Evolutionary conservation across 2,888 invertebrate genomes (phyloP).

Genomic region (Eupelmus urozonus): DNA sequence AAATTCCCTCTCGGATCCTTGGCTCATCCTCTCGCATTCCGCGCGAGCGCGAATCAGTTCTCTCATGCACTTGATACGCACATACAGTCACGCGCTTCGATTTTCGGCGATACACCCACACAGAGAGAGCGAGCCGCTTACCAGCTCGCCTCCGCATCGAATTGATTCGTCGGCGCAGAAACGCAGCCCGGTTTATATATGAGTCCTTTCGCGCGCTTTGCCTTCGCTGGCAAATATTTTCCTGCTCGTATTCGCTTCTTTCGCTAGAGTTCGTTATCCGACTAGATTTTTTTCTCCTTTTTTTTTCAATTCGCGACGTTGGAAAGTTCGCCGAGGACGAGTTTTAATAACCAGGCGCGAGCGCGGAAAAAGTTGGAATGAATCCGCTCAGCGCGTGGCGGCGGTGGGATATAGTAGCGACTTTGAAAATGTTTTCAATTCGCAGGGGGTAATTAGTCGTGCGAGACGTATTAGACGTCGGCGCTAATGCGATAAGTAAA

Average conservation of each 20-base stretch:
- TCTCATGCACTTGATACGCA: too few relatives aligned
- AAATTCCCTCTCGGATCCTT: too few relatives aligned
- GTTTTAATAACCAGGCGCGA: not conserved
- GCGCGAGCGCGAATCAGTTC: too few relatives aligned
- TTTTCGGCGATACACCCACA: too few relatives aligned
- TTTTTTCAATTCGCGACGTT: not conserved
- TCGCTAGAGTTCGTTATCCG: not conserved
- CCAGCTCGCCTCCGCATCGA: slow-evolving; percentile 6
- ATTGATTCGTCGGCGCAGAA: slow-evolving; percentile 22
- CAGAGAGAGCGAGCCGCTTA: too few relatives aligned
- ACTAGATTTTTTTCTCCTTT: not conserved
- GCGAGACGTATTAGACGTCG: not conserved
- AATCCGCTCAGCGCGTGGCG: not conserved
- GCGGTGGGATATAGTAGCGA: not conserved
- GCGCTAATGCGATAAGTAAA: not conserved
- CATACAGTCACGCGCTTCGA: too few relatives aligned
- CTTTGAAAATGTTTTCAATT: slow-evolving; percentile 1
- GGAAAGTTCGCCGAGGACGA: not conserved
- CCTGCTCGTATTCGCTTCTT: not conserved
- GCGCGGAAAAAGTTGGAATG: not conserved
- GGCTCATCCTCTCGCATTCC: too few relatives aligned
- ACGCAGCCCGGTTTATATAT: too few relatives aligned
- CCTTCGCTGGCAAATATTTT: too few relatives aligned
- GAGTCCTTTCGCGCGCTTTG: too few relatives aligned
- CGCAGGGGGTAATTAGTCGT: not conserved